Evolutionary conservation across 1,140 invertebrate species (phyloP), one percentile per base, ranked within the genome.

Genomic region (Ptiloglossa arizonensis): DNA sequence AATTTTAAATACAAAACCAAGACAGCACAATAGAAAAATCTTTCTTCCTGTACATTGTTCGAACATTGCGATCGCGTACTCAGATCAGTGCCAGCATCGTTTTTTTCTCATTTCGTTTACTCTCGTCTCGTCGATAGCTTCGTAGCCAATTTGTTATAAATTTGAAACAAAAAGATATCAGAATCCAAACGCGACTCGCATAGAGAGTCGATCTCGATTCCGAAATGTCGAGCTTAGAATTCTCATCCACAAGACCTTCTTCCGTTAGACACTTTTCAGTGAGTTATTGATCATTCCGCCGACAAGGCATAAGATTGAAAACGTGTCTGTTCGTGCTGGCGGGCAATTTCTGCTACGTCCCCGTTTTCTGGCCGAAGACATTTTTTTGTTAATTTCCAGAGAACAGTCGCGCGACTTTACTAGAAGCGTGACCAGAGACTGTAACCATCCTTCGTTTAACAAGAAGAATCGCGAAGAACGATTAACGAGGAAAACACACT

Each of bases 111-210:
- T 22, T 32, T 29, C 19, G 38, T 41, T 46, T 54, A 13, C 48
- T 13, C 13, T 8, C 29, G 24, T 27, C n/a, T 44, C 11, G 19
- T 11, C 13, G 38, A n/a, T 32, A 15, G 24, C 13, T 38, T 24
- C 22, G 29, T 35, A n/a, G 1, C 5, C 15, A 41, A 9, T 29
- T 15, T 64, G 48, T 56, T 73, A 38, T 54, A 41, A 56, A 38
- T 80, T 70, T 57, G 22, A 11, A 22, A 29, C 27, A 35, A n/a
- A 56, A 63, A 64, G 73, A 77, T 78, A 87, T 80, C 79, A 72
- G 75, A 87, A 89, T 87, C 82, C 74, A 82, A 82, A 86, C 85
- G 86, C 75, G 69, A 80, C 69, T 68, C 29, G 83, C 83, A 84
- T 87, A 86, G 79, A 75, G 68, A 69, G 44, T 38, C 59, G 57